Conservation (phyloP, 2,888 invertebrate species). For the Euplexia lucipara region DNA sequence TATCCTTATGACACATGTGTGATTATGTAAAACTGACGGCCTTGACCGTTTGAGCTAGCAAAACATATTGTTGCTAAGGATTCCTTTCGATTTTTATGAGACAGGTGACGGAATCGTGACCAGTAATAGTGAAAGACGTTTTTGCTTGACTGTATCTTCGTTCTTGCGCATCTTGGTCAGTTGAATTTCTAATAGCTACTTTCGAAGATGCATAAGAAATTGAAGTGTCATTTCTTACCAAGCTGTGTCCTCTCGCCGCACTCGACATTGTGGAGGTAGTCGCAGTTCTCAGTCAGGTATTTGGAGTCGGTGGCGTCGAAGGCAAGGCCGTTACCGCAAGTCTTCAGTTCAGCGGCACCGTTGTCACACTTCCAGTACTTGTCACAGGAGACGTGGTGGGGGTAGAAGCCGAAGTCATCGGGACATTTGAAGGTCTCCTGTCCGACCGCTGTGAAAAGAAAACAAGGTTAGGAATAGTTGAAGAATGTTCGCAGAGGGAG, state of each 20-base stretch:
- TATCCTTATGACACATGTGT: conserved; percentile 68
- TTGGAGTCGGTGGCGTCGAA: conserved; percentile 97
- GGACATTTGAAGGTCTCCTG: conserved; percentile 98
- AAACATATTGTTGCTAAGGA: conserved; percentile 43
- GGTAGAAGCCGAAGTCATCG: conserved; percentile 98
- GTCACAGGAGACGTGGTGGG: conserved; percentile 97
- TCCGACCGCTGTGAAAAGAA: conserved; percentile 91
- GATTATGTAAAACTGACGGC: conserved; percentile 72
- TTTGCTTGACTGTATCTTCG: conserved; percentile 17
- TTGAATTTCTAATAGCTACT: background rate
- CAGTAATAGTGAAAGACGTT: conserved; percentile 3
- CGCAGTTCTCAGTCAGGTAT: conserved; percentile 98
- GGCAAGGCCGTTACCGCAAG: conserved; percentile 98
- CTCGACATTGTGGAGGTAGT: conserved; percentile 98
- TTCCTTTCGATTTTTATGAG: conserved; percentile 43
- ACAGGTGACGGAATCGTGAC: conserved; percentile 13
- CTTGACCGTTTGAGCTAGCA: conserved; percentile 74
- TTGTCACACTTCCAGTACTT: conserved; percentile 99
- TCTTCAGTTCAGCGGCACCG: conserved; percentile 96
- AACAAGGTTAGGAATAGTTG: conserved; percentile 25
- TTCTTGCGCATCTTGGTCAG: background rate
- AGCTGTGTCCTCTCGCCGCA: conserved; percentile 97
- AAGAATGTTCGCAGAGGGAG: background rate
- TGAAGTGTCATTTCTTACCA: conserved; percentile 89
- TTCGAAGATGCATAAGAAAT: background rate